phyloP scores from a whole-genome alignment of 2,888 invertebrate species.

The Limenitis camilla region DNA sequence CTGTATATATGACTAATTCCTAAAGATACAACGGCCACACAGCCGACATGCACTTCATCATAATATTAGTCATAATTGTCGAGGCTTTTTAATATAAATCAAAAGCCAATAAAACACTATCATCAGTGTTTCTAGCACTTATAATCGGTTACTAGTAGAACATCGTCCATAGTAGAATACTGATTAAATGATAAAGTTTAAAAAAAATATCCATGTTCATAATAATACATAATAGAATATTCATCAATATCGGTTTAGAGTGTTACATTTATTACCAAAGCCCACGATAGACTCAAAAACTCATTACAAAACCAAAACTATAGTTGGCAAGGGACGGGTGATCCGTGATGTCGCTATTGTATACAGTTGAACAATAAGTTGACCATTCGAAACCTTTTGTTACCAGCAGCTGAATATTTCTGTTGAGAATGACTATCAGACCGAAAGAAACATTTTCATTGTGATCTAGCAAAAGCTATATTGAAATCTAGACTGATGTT shows the following conservation, averaged over 20 bases:
- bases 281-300: constrained; percentile 46
- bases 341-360: constrained; percentile 64
- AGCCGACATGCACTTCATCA: too few relatives aligned
- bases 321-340: constrained; percentile 54
- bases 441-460: constrained; percentile 37
- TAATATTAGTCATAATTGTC: too few relatives aligned
- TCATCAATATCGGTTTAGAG: constrained; percentile 22
- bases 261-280: constrained; percentile 41
- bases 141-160: too few relatives aligned
- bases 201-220: neutral
- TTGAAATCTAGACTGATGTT: constrained; percentile 13
- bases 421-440: constrained; percentile 52
- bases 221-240: constrained; percentile 21
- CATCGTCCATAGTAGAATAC: too few relatives aligned
- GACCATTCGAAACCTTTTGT: constrained; percentile 62
- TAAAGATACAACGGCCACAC: too few relatives aligned
- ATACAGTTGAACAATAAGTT: constrained; percentile 62
- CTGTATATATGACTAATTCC: too few relatives aligned
- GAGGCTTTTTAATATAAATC: too few relatives aligned
- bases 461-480: constrained; percentile 8
- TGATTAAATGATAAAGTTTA: too few relatives aligned
- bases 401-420: constrained; percentile 58
- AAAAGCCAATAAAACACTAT: too few relatives aligned
- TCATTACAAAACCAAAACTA: constrained; percentile 54
- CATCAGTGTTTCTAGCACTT: too few relatives aligned